Conservation (phyloP, 2,888 invertebrate species). For the Mythimna vitellina region DNA sequence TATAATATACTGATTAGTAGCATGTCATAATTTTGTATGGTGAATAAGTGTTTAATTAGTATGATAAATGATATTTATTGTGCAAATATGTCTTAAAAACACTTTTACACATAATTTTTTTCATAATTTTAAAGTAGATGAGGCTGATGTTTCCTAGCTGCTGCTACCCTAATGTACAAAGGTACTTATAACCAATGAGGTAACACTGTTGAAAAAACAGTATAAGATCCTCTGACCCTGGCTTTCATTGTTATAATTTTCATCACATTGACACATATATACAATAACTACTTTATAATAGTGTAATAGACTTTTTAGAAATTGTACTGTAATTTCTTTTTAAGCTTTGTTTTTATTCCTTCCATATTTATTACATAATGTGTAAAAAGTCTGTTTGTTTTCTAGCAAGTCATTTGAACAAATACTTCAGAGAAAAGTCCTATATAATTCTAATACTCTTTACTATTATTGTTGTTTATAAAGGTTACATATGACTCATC, state of each 20-base stretch:
- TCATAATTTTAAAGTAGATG: no score
- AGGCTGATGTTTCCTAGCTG: no score
- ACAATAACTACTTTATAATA: background rate
- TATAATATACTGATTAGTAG: constrained; percentile 2
- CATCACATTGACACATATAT: background rate
- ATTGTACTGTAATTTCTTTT: background rate
- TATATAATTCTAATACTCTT: background rate
- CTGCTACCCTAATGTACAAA: no score
- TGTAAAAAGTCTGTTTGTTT: background rate
- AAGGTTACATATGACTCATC: constrained; percentile 55
- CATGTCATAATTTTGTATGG: background rate
- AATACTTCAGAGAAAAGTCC: background rate
- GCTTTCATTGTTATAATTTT: background rate
- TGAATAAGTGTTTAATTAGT: background rate
- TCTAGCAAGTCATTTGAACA: background rate
- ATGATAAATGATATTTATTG: no score
- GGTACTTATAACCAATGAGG: background rate
- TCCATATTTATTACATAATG: constrained; percentile 18
- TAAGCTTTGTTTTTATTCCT: background rate
- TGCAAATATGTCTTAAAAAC: no score
- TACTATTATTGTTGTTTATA: constrained; percentile 41
- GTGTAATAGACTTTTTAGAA: background rate
- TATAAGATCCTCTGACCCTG: background rate
- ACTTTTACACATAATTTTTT: no score
- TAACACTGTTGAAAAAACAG: background rate